Evolutionary conservation across 2,113 vertebrate genomes (phyloP).

Genomic region (Alethe castanea): DNA sequence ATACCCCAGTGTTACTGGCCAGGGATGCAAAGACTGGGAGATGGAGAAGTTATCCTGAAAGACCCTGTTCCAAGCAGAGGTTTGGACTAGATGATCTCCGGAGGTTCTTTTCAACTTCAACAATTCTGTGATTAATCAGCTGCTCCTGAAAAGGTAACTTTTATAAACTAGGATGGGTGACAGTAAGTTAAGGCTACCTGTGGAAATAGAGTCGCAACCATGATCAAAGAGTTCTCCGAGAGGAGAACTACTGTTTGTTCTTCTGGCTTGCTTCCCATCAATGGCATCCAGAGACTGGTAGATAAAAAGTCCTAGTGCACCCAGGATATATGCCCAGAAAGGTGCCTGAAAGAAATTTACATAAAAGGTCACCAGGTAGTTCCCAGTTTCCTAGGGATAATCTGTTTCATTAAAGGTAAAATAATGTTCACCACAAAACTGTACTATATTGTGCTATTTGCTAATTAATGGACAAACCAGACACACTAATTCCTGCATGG

Average conservation of each 20-base stretch:
- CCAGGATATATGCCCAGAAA: constrained; percentile 85
- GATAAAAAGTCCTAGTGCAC: constrained; percentile 89
- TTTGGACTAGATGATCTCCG: neutral
- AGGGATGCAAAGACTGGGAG: neutral
- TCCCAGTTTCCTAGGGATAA: neutral
- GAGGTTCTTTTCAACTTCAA: neutral
- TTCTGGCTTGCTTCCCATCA: constrained; percentile 96
- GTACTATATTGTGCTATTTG: neutral
- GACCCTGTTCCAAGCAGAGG: neutral
- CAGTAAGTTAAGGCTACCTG: constrained; percentile 78
- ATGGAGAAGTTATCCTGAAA: neutral
- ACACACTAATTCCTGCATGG: neutral
- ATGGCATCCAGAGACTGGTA: constrained; percentile 98
- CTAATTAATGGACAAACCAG: neutral
- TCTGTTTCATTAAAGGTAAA: neutral
- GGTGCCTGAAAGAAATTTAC: constrained; percentile 81
- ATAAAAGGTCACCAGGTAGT: neutral
- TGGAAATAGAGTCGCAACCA: constrained; percentile 95
- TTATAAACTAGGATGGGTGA: neutral
- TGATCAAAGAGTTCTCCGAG: constrained; percentile 98
- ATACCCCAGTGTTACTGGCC: neutral
- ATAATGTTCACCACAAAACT: neutral
- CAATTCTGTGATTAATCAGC: neutral
- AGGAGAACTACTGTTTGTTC: constrained; percentile 92
- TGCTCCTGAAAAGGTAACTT: neutral